These are phyloP conservation scores for Crepidodera aurea DNA, from an alignment of 2,888 invertebrate genomes.

Conservation along the genomic window DNA sequence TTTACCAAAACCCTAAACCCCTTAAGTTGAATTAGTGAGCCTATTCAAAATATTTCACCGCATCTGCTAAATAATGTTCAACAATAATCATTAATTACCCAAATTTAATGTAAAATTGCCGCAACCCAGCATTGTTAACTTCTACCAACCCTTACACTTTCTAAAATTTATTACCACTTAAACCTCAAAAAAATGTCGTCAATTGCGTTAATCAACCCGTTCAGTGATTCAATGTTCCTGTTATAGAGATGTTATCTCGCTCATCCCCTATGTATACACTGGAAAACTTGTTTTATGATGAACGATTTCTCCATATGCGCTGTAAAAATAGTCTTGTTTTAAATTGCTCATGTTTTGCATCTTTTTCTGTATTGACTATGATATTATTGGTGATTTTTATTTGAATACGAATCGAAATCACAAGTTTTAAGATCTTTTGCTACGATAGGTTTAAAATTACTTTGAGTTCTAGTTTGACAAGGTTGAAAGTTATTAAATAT, in stretches of 20 bases:
- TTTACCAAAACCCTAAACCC: constrained; percentile 1
- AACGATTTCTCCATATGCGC: too few relatives aligned
- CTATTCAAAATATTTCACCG: constrained; percentile 28
- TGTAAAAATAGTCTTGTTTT: too few relatives aligned
- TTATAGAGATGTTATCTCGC: constrained; percentile 55
- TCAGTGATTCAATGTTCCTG: constrained; percentile 52
- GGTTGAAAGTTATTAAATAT: too few relatives aligned
- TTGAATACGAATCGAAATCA: too few relatives aligned
- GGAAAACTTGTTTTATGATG: background rate
- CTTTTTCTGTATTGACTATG: too few relatives aligned
- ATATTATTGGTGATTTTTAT: too few relatives aligned
- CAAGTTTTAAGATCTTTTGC: too few relatives aligned
- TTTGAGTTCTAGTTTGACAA: too few relatives aligned
- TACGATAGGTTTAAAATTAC: too few relatives aligned
- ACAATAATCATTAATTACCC: constrained; percentile 51
- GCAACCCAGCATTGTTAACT: constrained; percentile 31
- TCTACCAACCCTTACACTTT: constrained; percentile 42
- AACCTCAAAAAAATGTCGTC: constrained; percentile 51
- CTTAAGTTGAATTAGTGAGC: constrained; percentile 18
- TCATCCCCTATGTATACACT: constrained; percentile 37
- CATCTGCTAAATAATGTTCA: constrained; percentile 42
- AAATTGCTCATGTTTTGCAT: too few relatives aligned
- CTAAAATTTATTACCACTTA: constrained; percentile 56
- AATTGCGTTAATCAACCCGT: constrained; percentile 56
- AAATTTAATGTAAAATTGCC: constrained; percentile 49